Evolutionary conservation across 2,113 vertebrate species (phyloP).

Genomic region (Semicossyphus pulcher): DNA sequence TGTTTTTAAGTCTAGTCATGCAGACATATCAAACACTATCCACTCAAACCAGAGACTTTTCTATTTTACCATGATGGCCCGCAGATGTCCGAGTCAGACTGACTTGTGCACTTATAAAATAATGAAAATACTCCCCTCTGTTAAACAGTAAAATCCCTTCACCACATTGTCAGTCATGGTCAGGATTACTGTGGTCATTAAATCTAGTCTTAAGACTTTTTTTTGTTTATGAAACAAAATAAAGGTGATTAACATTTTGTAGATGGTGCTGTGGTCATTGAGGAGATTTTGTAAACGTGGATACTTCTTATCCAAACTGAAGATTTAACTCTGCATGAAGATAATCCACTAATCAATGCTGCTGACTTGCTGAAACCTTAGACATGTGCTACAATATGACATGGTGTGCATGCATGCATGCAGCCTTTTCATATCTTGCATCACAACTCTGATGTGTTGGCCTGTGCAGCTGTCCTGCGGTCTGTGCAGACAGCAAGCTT

Average conservation of each 20-base stretch:
- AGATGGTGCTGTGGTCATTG: constrained; percentile 69
- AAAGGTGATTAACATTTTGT: constrained; percentile 82
- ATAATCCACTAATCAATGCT: background rate
- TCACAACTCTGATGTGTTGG: constrained; percentile 38
- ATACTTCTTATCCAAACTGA: background rate
- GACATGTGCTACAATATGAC: background rate
- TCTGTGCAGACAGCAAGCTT: constrained; percentile 45
- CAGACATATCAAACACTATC: constrained; percentile 64
- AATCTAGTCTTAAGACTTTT: constrained; percentile 84
- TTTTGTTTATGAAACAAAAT: constrained; percentile 86
- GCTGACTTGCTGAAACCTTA: background rate
- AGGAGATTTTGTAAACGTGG: background rate
- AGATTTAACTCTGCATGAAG: background rate
- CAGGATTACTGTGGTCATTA: constrained; percentile 83
- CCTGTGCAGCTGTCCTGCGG: constrained; percentile 40
- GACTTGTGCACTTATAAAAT: constrained; percentile 89
- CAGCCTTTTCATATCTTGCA: constrained; percentile 27
- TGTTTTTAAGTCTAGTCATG: constrained; percentile 87
- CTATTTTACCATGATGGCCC: constrained; percentile 89
- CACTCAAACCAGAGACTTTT: constrained; percentile 82
- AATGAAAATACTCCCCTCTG: constrained; percentile 22
- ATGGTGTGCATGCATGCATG: constrained; percentile 6
- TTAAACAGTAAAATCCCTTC: constrained; percentile 66
- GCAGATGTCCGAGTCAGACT: constrained; percentile 87
- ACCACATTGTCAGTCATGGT: constrained; percentile 63